These are phyloP conservation scores for Alexandromys oeconomus DNA, from an alignment of 2,797 vertebrate species.

Conservation along the genomic window DNA sequence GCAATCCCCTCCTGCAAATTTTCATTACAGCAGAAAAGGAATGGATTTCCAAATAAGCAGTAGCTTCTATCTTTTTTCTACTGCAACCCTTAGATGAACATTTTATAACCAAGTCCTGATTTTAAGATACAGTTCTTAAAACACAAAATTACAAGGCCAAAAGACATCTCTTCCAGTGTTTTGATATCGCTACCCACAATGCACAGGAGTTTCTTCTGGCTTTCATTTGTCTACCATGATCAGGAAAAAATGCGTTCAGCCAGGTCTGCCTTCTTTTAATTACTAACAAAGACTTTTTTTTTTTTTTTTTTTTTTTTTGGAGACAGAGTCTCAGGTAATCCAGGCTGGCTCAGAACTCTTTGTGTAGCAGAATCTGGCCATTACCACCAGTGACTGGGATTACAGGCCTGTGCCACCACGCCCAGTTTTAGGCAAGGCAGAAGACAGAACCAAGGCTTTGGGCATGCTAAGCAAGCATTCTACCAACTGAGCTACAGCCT, in stretches of 20 bases:
- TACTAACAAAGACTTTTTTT: slow-evolving; percentile 52
- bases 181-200: not conserved
- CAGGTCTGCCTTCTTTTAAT: slow-evolving; percentile 53
- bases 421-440: not conserved
- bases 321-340: not conserved
- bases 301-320: not conserved
- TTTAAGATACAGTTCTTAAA: slow-evolving; percentile 21
- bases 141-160: slow-evolving; percentile 56
- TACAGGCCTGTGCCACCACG: not conserved
- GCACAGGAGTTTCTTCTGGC: not conserved
- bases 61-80: slow-evolving; percentile 56
- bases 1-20: slow-evolving; percentile 58
- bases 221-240: slow-evolving; percentile 9
- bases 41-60: slow-evolving; percentile 55
- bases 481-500: not conserved
- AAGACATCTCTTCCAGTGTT: not conserved
- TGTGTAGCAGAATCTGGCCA: not conserved
- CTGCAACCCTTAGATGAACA: slow-evolving; percentile 45
- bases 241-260: slow-evolving; percentile 37
- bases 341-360: not conserved
- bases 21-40: slow-evolving; percentile 69
- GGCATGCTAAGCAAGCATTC: not conserved
- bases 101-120: slow-evolving; percentile 56
- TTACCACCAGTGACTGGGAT: not conserved
- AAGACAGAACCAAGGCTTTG: not conserved